Evolutionary conservation across 2,113 vertebrate genomes (phyloP), one percentile per base, ranked within the genome.

Genomic region (Circaetus gallicus): DNA sequence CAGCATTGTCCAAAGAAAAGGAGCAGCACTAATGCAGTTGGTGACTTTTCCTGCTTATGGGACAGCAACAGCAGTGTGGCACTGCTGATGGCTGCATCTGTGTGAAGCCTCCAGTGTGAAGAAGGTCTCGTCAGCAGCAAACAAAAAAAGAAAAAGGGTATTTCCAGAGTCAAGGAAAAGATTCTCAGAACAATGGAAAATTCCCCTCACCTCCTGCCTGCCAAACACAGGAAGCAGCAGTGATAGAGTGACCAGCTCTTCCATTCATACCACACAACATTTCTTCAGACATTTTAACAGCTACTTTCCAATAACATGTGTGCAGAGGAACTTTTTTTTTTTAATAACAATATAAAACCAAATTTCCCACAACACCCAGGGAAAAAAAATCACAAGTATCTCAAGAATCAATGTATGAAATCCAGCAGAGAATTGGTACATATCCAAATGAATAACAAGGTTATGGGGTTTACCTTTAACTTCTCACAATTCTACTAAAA

Each of bases 141-240:
- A 56, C 18, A 45, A 58, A 86, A 40, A 82, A 87, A 18, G 29
- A 71, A 89, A 92, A 93, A 90, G 69, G 66, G 52, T 82, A 93
- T 95, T 96, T 96, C 92, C 82, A 82, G 49, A 89, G 65, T 74
- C 24, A 86, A 77, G 24, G 38, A 59, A 86, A 90, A 78, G 67
- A 62, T 70, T 45, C 29, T 47, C 55, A 85, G 73, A 95, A 86
- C 86, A 97, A 83, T 62, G 47, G 73, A 82, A 95, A 97, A 85
- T 82, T 91, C n/a, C 62, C 56, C 43, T 62, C 14, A 71, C 24
- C 72, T 83, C 83, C 89, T 72, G 32, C 32, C 40, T 90, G 84
- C 66, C 36, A 65, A 95, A 42, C n/a, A 94, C 70, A 88, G 87
- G 87, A 95, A 97, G 80, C 21, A 9, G 43, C 74, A 86, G 56